Evolutionary conservation across 2,888 invertebrate species (phyloP), one percentile per base, ranked within the genome.

Genomic region (Chloroclysta siterata): DNA sequence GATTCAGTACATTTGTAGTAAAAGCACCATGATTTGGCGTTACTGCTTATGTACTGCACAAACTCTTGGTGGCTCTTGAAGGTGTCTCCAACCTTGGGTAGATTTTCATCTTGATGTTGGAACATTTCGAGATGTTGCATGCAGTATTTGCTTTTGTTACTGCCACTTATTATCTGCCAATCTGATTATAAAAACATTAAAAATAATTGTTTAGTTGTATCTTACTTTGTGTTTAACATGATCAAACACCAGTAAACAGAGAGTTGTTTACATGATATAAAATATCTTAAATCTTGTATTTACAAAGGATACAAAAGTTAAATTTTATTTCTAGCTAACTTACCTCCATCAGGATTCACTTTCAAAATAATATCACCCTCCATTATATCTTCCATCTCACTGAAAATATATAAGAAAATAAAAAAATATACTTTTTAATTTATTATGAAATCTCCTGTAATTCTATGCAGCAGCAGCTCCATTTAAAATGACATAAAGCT

Each of bases 1-100:
- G 81, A 83, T 69, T 83, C 82, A 0, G 78, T 76, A 68, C 83
- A 83, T 60, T 78, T 80, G 60, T 81, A 80, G 44, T 82, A 84
- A 59, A 76, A 83, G 56, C 72, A 76, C 84, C 84, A 84, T 60
- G 72, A 68, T 29, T 77, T 79, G 2, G 83, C 83, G 56, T 83
- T 74, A 42, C 77, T 76, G 67, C 83, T 82, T n/a, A 82, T 59
- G 66, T 82, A 84, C n/a, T 80, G 75, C 10, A 82, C 73, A 41
- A 84, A 84, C 42, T 77, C 76, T 59, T 80, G 75, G 41, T 77
- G 79, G 0, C 78, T 73, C n/a, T 71, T 65, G 17, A 83, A 84
- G 44, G 73, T 78, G 57, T 84, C 83, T 13, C 83, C 83, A 0
- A 79, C 74, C 58, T 82, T 80, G 1, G 81, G 77, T 8, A 83